Conservation (phyloP, 2,888 invertebrate species). For the Eledona agricola region DNA sequence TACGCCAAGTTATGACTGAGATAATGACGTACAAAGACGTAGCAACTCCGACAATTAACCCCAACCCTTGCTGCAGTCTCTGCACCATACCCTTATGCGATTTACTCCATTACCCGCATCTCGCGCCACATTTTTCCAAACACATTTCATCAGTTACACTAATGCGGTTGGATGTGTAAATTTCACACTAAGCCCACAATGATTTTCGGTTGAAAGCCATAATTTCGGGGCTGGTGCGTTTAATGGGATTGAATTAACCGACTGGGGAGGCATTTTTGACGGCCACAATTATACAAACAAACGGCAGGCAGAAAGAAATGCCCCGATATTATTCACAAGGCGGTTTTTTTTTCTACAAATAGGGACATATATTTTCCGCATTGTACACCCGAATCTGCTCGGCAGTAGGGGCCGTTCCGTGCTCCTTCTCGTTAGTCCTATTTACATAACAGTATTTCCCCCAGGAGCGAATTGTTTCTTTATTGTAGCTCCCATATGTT, state of each 20-base stretch:
- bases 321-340: conserved; percentile 2
- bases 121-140: not conserved
- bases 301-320: conserved; percentile 1
- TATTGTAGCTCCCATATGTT: conserved; percentile 33
- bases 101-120: conserved; percentile 32
- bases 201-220: conserved; percentile 15
- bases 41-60: conserved; percentile 34
- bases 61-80: conserved; percentile 22
- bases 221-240: conserved; percentile 9
- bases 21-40: conserved; percentile 38
- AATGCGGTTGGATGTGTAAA: conserved; percentile 7
- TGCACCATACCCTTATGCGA: conserved; percentile 33
- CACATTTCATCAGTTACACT: not conserved
- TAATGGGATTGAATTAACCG: conserved; percentile 12
- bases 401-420: conserved; percentile 36
- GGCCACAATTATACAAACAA: too few species aligned
- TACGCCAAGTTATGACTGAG: conserved; percentile 30
- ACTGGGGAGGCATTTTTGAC: too few species aligned
- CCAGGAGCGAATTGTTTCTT: conserved; percentile 46
- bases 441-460: conserved; percentile 46
- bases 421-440: conserved; percentile 43
- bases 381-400: conserved; percentile 34
- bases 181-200: conserved; percentile 5
- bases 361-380: conserved; percentile 40
- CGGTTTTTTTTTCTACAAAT: conserved; percentile 26